phyloP scores from a whole-genome alignment of 2,113 vertebrate genomes.

The Oncorhynchus clarkii region DNA sequence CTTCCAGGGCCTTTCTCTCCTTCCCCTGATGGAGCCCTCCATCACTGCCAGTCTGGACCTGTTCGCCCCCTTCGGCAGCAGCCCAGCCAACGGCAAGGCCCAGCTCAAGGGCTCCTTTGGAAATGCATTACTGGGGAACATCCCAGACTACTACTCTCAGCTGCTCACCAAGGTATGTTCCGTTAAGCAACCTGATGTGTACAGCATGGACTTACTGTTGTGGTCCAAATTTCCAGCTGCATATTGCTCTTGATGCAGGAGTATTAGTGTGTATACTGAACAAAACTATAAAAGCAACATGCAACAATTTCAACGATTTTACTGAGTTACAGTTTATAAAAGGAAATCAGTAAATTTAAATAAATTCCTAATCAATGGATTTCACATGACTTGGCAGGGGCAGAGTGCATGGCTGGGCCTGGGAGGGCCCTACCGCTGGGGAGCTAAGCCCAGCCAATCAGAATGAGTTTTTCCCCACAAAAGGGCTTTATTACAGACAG shows the following conservation, averaged over 20 bases:
- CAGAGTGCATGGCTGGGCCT: no score
- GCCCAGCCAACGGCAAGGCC: conserved; percentile 84
- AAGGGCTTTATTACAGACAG: no score
- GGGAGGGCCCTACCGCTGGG: no score
- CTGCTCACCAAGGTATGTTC: conserved; percentile 92
- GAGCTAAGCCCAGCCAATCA: no score
- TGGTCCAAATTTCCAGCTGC: not conserved
- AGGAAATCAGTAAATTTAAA: no score
- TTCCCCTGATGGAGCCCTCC: conserved; percentile 91
- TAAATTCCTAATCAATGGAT: no score
- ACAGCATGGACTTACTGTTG: not conserved
- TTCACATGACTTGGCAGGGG: no score
- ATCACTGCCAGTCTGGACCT: conserved; percentile 93
- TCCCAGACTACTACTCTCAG: conserved; percentile 96
- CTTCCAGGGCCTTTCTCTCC: conserved; percentile 86
- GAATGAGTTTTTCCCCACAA: no score
- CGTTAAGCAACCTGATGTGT: not conserved
- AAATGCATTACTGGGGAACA: conserved; percentile 87
- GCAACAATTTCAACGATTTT: no score
- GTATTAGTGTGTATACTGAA: no score
- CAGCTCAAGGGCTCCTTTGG: conserved; percentile 91
- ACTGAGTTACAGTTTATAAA: no score
- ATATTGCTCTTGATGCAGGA: not conserved
- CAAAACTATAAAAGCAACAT: no score
- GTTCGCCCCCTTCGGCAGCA: conserved; percentile 94